These are phyloP conservation scores for Ornithoptera alexandrae DNA, from an alignment of 2,888 invertebrate genomes.

Conservation along the genomic window DNA sequence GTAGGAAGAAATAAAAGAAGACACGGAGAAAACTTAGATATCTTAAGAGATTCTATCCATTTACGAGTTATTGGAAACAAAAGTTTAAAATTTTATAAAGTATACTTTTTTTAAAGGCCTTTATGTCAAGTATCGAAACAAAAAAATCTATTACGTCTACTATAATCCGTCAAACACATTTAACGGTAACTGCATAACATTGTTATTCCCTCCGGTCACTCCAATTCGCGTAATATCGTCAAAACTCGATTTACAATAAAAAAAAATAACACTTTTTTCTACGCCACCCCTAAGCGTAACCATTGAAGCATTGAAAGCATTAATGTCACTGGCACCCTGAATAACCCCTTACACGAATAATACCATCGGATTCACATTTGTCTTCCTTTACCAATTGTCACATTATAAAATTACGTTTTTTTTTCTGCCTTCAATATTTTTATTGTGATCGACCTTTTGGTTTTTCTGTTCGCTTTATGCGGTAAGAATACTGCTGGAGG, in stretches of 20 bases:
- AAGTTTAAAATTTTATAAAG: too few species aligned
- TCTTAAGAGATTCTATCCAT: too few species aligned
- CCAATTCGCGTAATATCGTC: slow-evolving; percentile 69
- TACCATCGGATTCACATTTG: slow-evolving; percentile 53
- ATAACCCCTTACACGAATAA: slow-evolving; percentile 48
- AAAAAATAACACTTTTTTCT: slow-evolving; percentile 44
- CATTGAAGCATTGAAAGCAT: slow-evolving; percentile 60
- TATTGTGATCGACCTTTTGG: slow-evolving; percentile 54
- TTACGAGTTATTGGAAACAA: too few species aligned
- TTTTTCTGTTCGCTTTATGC: slow-evolving; percentile 51
- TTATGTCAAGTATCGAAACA: too few species aligned
- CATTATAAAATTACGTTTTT: slow-evolving; percentile 45
- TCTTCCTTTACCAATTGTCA: slow-evolving; percentile 49
- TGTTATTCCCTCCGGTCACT: slow-evolving; percentile 66
- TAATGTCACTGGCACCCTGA: slow-evolving; percentile 51
- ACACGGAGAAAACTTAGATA: too few species aligned
- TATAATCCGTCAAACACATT: slow-evolving; percentile 64
- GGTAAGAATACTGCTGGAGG: slow-evolving; percentile 59
- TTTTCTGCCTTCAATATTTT: slow-evolving; percentile 45
- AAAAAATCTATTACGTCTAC: slow-evolving; percentile 47
- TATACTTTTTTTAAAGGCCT: too few species aligned
- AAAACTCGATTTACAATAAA: slow-evolving; percentile 73
- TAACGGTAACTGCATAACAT: slow-evolving; percentile 66
- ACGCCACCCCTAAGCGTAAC: slow-evolving; percentile 48
- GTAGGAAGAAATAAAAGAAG: too few species aligned